Evolutionary conservation across 1,140 invertebrate genomes (phyloP), one percentile per base, ranked within the genome.

Genomic region (Plectus sambesii): DNA sequence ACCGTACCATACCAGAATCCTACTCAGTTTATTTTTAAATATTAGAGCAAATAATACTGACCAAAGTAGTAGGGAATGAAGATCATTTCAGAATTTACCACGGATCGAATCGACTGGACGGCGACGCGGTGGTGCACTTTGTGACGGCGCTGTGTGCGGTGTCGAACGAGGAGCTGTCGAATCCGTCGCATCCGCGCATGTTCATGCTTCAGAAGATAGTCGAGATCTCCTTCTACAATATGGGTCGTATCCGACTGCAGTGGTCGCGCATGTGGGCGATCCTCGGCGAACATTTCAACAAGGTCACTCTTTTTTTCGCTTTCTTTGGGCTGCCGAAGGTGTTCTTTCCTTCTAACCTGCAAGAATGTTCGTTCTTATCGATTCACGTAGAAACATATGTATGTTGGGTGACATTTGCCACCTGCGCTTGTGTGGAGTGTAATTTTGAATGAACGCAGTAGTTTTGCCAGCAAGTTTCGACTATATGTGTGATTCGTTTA

Each of bases 201-300:
- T 99, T 94, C 69, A 93, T 89, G 39, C 71, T 99, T 12, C 90
- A 93, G 63, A 99, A 99, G 71, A 89, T 99, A 40, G 93, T 99
- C 0, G 94, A 99, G 74, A 98, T 99, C 56, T 96, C 90, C 0
- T 98, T 98, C 68, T 99, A 99, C 74, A 99, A 99, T 69, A 99
- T 99, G 94, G 88, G 88, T 5, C 80, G 94, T 60, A 98, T 99
- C 62, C 80, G 94, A 62, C 74, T 99, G 46, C 90, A 98, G 69
- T 94, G 89, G 89, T 97, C 92, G 0, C 78, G 90, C 54, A 98
- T 99, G 55, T 99, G 94, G 94, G 84, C 93, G 45, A 69, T 77
- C 24, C 61, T 80, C 4, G 78, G 79, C 39, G 74, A 79, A 27
- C 78, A 79, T 62, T 80, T 79, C 56, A 80, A 79, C 56, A 76